phyloP scores from a whole-genome alignment of 2,797 vertebrate species.

The Galagoides demidoff region DNA sequence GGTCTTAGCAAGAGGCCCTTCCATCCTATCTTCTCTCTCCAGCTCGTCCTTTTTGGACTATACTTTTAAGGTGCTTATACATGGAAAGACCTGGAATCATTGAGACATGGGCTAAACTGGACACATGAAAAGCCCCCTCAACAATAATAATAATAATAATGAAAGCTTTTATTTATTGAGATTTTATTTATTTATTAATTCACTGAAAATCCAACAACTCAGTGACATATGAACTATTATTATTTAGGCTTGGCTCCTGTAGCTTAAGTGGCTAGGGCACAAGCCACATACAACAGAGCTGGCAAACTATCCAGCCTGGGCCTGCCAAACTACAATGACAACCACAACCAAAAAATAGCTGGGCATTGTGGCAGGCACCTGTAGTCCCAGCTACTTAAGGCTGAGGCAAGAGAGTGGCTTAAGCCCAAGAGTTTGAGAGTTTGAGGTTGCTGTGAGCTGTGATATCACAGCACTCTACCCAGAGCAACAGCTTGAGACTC shows the following conservation, averaged over 20 bases:
- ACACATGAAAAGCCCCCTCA: background rate
- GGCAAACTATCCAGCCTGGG: too few relatives aligned
- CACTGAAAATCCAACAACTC: background rate
- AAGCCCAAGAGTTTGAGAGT: too few relatives aligned
- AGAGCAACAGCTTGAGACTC: too few relatives aligned
- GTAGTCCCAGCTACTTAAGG: too few relatives aligned
- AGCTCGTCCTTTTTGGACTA: background rate
- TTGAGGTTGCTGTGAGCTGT: too few relatives aligned
- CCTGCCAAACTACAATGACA: too few relatives aligned
- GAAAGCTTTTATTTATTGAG: background rate
- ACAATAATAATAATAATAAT: background rate
- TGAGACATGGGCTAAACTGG: background rate
- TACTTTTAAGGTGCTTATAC: background rate
- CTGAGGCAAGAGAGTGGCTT: too few relatives aligned
- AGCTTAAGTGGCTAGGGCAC: too few relatives aligned
- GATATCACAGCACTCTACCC: too few relatives aligned
- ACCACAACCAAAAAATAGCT: too few relatives aligned
- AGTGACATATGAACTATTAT: background rate
- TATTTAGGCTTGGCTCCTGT: background rate
- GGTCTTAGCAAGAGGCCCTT: background rate
- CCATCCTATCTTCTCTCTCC: background rate
- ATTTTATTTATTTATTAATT: background rate
- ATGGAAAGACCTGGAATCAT: background rate
- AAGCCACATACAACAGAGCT: too few relatives aligned
- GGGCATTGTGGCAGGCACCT: too few relatives aligned